Evolutionary conservation across 2,888 invertebrate genomes (phyloP).

Genomic region (Dryococelus australis): DNA sequence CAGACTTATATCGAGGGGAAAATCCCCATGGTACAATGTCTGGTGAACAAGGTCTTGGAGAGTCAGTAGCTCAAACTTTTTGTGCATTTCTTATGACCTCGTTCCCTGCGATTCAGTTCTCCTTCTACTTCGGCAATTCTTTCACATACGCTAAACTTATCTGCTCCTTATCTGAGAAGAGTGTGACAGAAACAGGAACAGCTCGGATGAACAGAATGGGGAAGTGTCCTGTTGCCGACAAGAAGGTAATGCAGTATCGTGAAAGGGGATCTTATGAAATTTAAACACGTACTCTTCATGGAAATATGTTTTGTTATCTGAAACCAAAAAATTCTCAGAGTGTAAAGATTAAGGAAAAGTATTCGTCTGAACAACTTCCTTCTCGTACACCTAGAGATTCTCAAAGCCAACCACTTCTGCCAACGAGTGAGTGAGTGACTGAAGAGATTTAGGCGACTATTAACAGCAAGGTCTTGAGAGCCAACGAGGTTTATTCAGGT

Average conservation of each 20-base stretch:
- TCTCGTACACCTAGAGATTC: no score
- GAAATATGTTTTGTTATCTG: no score
- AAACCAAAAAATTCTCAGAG: no score
- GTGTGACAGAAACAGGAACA: neutral
- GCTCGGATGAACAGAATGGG: neutral
- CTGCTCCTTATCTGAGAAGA: neutral
- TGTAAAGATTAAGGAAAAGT: no score
- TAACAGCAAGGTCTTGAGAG: no score
- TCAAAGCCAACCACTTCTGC: no score
- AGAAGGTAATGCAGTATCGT: neutral
- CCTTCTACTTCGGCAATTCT: neutral
- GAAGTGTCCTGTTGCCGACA: neutral
- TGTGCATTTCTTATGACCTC: neutral
- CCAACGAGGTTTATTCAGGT: no score
- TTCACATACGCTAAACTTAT: neutral
- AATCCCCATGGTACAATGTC: neutral
- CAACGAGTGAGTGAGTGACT: no score
- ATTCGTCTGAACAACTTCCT: no score
- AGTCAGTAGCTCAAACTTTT: neutral
- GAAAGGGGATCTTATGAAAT: neutral
- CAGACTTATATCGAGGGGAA: no score
- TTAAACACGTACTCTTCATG: no score
- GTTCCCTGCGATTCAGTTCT: neutral
- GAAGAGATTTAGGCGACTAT: no score
- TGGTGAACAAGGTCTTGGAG: neutral